Conservation (phyloP, 2,888 invertebrate genomes). For the Andrena bucephala region DNA sequence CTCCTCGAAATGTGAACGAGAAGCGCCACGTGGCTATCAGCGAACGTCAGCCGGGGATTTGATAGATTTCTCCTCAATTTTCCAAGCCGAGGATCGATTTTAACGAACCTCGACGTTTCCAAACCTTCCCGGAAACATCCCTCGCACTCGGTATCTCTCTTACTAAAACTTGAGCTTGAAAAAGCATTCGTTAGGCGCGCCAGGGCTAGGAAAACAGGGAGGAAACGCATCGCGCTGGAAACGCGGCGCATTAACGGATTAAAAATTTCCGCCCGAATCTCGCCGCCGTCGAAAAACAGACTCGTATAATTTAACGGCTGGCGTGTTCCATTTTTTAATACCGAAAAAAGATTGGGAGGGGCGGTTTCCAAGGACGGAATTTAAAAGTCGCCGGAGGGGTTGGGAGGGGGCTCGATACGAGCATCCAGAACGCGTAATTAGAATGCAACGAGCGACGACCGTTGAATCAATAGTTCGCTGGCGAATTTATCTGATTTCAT, state of each 20-base stretch:
- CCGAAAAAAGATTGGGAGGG: neutral
- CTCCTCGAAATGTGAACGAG: too few relatives aligned
- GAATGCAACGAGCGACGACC: conserved; percentile 33
- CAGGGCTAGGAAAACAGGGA: neutral
- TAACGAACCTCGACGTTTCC: too few relatives aligned
- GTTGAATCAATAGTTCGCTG: conserved; percentile 42
- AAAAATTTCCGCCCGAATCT: neutral
- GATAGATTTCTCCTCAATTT: too few relatives aligned
- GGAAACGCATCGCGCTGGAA: neutral
- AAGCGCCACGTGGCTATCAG: too few relatives aligned
- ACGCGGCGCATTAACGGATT: neutral
- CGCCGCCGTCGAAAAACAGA: neutral
- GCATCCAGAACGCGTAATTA: conserved; percentile 34
- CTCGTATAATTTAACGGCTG: neutral
- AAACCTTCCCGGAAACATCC: neutral
- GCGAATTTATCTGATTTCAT: conserved; percentile 55
- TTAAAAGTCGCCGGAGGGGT: neutral
- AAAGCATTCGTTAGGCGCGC: neutral
- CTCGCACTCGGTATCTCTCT: neutral
- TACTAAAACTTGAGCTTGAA: neutral
- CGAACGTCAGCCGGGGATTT: too few relatives aligned
- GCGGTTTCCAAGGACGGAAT: conserved; percentile 4
- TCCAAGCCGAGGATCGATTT: too few relatives aligned
- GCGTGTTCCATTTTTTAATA: conserved; percentile 1
- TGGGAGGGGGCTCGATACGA: neutral